phyloP scores from a whole-genome alignment of 2,888 invertebrate genomes.

The Ypsolopha scabrella region DNA sequence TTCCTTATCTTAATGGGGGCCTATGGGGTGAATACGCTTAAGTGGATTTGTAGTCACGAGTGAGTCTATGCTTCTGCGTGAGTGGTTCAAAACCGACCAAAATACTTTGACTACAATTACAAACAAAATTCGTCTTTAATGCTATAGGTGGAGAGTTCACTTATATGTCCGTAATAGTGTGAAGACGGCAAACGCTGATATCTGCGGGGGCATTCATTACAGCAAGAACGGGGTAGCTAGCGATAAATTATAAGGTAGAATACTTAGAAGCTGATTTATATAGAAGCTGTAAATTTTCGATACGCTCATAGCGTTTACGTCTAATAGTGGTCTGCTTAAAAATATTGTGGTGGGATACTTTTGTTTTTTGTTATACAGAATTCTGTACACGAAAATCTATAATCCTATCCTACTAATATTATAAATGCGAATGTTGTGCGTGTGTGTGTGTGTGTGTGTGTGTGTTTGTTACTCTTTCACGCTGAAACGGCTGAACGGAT shows the following conservation, averaged over 20 bases:
- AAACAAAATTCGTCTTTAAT: too few species aligned
- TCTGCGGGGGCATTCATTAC: constrained; percentile 62
- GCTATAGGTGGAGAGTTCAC: too few species aligned
- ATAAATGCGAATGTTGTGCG: too few species aligned
- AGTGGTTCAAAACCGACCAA: constrained; percentile 31
- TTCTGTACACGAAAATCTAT: too few species aligned
- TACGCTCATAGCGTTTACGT: constrained; percentile 1
- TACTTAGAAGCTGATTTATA: constrained; percentile 61
- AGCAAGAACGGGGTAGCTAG: constrained; percentile 47
- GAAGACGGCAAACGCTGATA: constrained; percentile 58
- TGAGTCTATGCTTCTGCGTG: constrained; percentile 48
- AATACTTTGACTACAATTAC: too few species aligned
- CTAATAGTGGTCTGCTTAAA: neutral
- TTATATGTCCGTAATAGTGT: constrained; percentile 8
- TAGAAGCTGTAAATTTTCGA: constrained; percentile 39
- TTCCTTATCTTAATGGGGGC: constrained; percentile 46
- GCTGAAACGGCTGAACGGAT: too few species aligned
- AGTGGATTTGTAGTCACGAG: constrained; percentile 55
- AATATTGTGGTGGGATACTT: too few species aligned
- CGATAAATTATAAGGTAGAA: constrained; percentile 57
- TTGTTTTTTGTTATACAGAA: too few species aligned
- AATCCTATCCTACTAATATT: too few species aligned
- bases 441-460: too few species aligned
- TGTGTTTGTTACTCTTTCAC: too few species aligned
- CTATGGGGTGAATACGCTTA: constrained; percentile 43